Base-by-base conservation (phyloP, 2,797 vertebrate genomes). In the Chromis chromis region DNA sequence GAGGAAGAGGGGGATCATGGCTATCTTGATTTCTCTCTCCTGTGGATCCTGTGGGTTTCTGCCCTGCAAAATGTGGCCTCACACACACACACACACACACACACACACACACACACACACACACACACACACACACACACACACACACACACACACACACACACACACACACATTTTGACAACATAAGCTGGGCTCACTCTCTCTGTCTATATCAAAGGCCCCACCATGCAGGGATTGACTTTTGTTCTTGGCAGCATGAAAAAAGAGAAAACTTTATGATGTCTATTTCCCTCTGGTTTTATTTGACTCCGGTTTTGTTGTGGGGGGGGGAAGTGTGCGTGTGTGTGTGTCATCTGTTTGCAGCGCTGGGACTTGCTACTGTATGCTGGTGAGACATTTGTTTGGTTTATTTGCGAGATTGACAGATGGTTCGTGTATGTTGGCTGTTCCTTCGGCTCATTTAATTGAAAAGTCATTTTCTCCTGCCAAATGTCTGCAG, bases 181-280 rank as follows among this genome's bases (percentile, higher is more conserved):
- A 82, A 76, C 12, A 14, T 72, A 74, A 65, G 3, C 68, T 61
- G 52, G 59, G 63, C 72, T 84, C 55, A 58, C 60, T 68, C 61
- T 77, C 61, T 79, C 27, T 54, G 54, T 48, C 25, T 24, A 64
- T 78, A 88, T 92, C 78, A 92, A 92, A 93, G 78, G 74, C 54
- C 74, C 44, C 65, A 53, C 63, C 65, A 78, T 19, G 31, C 24
- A 54, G 78, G 72, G 81, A 84, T 70, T 82, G 77, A 85, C 83
- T 83, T 89, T 88, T 84, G 70, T 85, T 88, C 78, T 88, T 89
- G 81, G 82, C 84, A 86, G 78, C 53, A 74, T 81, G 73, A 73
- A 86, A 87, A 82, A 71, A 89, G 50, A 63, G 70, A 78, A 78
- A 85, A 62, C 64, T 82, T 88, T 80, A 86, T 82, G 82, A 87